Percentiles rank a stretch among this genome's conserved stretches.
Conservation (phyloP, 1,140 invertebrate species). For the Hypothenemus hampei region DNA sequence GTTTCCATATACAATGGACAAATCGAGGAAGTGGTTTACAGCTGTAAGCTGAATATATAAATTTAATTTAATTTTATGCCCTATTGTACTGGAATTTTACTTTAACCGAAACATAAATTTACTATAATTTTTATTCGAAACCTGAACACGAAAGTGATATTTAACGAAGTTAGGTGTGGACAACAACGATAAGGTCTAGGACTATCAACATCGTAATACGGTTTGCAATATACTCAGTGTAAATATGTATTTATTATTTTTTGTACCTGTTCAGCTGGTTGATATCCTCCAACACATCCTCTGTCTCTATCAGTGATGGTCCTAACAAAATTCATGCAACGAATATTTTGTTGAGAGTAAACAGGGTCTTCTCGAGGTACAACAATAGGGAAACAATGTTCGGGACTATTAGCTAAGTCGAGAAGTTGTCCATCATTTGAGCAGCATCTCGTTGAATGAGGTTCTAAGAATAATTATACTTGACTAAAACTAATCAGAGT, state of each 20-base stretch:
- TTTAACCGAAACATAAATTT: too few relatives aligned
- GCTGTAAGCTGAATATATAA: constrained; percentile 63
- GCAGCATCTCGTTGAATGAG: constrained; percentile 65
- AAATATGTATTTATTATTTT: too few relatives aligned
- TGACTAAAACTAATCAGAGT: too few relatives aligned
- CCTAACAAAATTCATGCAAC: constrained; percentile 82
- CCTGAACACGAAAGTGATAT: constrained; percentile 6
- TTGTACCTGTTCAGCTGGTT: constrained; percentile 69
- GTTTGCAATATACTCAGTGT: too few relatives aligned
- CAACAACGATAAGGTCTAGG: too few relatives aligned
- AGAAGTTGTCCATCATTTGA: constrained; percentile 59
- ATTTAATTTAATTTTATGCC: not conserved
- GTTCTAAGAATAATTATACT: too few relatives aligned
- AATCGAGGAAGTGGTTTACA: constrained; percentile 80
- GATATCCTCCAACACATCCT: constrained; percentile 56
- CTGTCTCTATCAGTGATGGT: constrained; percentile 66
- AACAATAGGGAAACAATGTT: constrained; percentile 78
- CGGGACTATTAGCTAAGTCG: constrained; percentile 45
- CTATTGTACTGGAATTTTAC: too few relatives aligned
- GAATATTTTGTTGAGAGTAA: constrained; percentile 60
- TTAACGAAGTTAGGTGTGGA: constrained; percentile 1
- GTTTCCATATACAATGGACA: constrained; percentile 81
- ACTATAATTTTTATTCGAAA: too few relatives aligned
- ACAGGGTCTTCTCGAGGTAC: constrained; percentile 78
- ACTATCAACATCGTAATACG: too few relatives aligned